Conservation (phyloP, 2,797 vertebrate species). For the Intellagama lesueurii region DNA sequence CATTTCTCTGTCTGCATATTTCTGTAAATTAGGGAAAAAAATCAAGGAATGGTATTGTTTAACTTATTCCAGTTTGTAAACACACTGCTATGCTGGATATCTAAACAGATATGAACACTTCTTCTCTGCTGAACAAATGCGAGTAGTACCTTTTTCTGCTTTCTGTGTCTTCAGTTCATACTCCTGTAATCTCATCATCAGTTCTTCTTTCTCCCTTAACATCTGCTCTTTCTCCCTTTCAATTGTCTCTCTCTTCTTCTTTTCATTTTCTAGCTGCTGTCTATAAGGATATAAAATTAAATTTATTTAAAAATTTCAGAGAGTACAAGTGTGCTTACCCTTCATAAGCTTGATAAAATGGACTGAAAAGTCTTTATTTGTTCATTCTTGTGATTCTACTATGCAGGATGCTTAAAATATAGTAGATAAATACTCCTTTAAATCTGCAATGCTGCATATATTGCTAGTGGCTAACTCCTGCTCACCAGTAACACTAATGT, state of each 20-base stretch:
- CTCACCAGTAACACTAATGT: neutral
- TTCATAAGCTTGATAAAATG: slow-evolving; percentile 17
- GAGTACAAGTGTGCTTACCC: slow-evolving; percentile 35
- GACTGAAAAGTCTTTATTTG: neutral
- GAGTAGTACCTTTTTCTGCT: slow-evolving; percentile 88
- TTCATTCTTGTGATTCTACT: neutral
- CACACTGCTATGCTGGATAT: neutral
- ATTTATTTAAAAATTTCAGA: slow-evolving; percentile 34
- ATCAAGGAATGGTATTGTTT: neutral
- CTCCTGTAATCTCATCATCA: slow-evolving; percentile 88
- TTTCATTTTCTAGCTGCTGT: slow-evolving; percentile 91
- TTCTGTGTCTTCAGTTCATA: slow-evolving; percentile 92
- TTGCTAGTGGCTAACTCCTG: neutral
- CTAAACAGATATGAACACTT: accelerated
- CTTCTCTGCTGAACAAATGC: neutral
- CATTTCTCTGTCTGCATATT: neutral
- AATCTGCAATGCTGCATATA: neutral
- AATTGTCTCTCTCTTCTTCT: slow-evolving; percentile 90
- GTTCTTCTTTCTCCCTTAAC: slow-evolving; percentile 90
- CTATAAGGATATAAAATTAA: slow-evolving; percentile 73
- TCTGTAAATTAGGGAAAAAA: slow-evolving; percentile 3
- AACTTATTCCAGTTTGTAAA: neutral
- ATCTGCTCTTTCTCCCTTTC: slow-evolving; percentile 93
- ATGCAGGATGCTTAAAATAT: too few relatives aligned
- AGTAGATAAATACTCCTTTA: neutral